Percentiles rank a stretch among this genome's conserved stretches.
Evolutionary conservation across 2,888 invertebrate species (phyloP).

Genomic region (Bombylius discolor): DNA sequence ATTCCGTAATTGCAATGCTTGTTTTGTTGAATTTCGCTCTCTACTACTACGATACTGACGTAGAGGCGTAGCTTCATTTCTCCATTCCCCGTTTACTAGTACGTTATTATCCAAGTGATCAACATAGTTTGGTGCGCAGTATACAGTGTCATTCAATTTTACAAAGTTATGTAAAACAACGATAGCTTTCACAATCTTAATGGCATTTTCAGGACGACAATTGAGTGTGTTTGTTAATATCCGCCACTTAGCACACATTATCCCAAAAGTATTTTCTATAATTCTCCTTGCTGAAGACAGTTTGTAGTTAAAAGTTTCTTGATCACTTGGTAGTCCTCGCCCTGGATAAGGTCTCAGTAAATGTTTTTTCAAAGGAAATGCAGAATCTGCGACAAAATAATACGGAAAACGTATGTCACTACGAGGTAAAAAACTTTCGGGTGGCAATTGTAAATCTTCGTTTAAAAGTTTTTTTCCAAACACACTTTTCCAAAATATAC

Average conservation of each 20-base stretch:
- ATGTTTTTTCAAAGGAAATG: constrained; percentile 6
- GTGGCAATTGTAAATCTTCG: neutral
- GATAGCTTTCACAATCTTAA: constrained; percentile 6
- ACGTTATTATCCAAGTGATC: neutral
- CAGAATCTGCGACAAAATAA: constrained; percentile 8
- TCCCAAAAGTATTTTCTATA: too few species aligned
- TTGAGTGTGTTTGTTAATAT: constrained; percentile 6
- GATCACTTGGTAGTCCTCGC: neutral
- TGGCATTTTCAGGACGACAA: constrained; percentile 6
- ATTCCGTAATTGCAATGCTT: too few species aligned
- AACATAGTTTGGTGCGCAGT: neutral
- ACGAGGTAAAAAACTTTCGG: neutral
- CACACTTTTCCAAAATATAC: neutral
- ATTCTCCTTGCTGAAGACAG: constrained; percentile 4
- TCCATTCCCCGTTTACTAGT: neutral
- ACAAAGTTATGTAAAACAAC: constrained; percentile 11
- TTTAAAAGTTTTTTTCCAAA: neutral
- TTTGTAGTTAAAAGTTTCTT: constrained; percentile 4
- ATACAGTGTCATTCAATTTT: neutral
- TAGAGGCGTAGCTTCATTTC: neutral
- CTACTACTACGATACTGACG: too few species aligned
- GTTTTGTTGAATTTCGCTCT: too few species aligned
- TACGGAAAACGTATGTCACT: neutral
- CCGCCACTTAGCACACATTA: constrained; percentile 9
- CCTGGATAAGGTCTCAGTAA: constrained; percentile 8